phyloP scores from a whole-genome alignment of 1,140 invertebrate genomes.

The Holotrichia oblita region DNA sequence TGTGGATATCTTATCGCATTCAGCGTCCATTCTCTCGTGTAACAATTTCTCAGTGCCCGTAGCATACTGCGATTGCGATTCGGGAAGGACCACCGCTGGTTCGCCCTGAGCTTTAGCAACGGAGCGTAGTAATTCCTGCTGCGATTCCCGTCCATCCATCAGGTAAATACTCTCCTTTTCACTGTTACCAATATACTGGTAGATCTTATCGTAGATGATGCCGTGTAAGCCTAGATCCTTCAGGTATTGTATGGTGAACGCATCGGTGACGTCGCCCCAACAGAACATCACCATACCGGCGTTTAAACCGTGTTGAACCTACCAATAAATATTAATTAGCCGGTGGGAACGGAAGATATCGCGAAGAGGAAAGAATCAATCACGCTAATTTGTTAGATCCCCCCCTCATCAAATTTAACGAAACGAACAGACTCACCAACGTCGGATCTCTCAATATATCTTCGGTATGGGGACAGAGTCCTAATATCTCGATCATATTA shows the following conservation, averaged over 20 bases:
- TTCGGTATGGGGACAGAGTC: conserved; percentile 92
- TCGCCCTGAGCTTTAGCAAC: conserved; percentile 62
- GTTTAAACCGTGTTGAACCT: conserved; percentile 77
- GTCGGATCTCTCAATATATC: conserved; percentile 85
- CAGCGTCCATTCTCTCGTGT: conserved; percentile 57
- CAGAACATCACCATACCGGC: conserved; percentile 89
- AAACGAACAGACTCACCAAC: conserved; percentile 65
- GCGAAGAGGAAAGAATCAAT: neutral
- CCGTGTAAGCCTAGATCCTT: conserved; percentile 90
- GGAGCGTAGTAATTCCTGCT: conserved; percentile 69
- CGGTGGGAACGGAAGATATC: too few relatives aligned
- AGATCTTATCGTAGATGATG: conserved; percentile 93
- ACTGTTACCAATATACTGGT: conserved; percentile 80
- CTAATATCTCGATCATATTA: conserved; percentile 79
- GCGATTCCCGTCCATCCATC: conserved; percentile 78
- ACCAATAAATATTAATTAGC: neutral
- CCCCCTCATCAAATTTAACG: too few relatives aligned
- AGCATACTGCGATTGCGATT: neutral
- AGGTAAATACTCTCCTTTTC: conserved; percentile 85
- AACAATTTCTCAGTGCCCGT: neutral
- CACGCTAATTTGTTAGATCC: too few relatives aligned
- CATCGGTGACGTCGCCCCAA: conserved; percentile 95
- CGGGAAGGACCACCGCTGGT: conserved; percentile 50
- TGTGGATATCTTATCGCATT: conserved; percentile 59
- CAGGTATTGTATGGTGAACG: conserved; percentile 84